Evolutionary conservation across 2,113 vertebrate genomes (phyloP), one percentile per base, ranked within the genome.

Genomic region (Rissa tridactyla): DNA sequence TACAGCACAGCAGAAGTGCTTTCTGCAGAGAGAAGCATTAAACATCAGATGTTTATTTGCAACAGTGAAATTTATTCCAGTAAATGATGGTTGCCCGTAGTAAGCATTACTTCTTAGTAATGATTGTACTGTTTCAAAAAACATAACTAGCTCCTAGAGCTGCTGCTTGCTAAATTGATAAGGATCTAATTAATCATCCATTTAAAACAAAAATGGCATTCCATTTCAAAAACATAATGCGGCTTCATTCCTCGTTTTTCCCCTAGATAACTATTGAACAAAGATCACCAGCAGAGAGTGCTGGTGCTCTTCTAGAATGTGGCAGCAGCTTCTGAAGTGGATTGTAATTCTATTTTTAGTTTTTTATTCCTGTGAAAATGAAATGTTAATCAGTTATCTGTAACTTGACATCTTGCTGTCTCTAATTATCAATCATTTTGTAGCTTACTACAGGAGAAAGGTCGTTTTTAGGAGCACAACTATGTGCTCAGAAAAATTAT

Each of bases 241-340:
- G 11, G 76, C 91, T 93, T 70, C 22, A 34, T 49, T 82, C 26
- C 62, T 91, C 30, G 1, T 71, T 78, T 89, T 62, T 72, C 29
- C 34, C 57, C 15, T 46, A 4, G n/a, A 29, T 81, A 93, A 20
- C 44, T 62, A 2, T 4, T 38, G 36, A 87, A 26, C 68, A 38
- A 13, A 40, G n/a, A 61, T 94, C 52, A 58, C 96, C 96, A 97
- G 95, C 94, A 97, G 96, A 83, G 94, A 91, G 94, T 94, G 94
- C 96, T 97, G 82, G 49, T 92, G 79, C 71, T 92, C 96, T 90
- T 91, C 71, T 27, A 76, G 58, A 40, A 62, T 16, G 15, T 60
- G 49, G 36, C 78, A 89, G 21, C 70, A 51, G 66, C 72, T 47
- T 80, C 49, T 76, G 72, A 84, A 86, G 49, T 44, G 6, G 47